These are phyloP conservation scores for Hipparchia semele DNA, from an alignment of 2,888 invertebrate species.

Conservation along the genomic window DNA sequence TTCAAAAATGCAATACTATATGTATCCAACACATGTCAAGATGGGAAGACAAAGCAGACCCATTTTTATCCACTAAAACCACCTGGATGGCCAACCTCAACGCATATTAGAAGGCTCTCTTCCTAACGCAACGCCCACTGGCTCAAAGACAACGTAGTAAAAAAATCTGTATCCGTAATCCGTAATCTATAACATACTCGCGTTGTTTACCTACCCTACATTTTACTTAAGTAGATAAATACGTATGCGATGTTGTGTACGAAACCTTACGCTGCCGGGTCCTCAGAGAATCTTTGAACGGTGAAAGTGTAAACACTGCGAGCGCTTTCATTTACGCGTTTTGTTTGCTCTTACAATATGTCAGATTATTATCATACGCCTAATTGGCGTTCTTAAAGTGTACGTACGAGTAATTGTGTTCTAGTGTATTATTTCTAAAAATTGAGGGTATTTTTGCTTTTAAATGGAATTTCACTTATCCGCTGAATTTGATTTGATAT, in stretches of 20 bases:
- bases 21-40: no score
- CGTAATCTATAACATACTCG: no score
- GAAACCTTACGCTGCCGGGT: conserved; percentile 46
- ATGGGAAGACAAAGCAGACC: no score
- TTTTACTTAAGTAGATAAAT: not conserved
- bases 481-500: no score
- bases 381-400: conserved; percentile 37
- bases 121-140: no score
- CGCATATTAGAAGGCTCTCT: no score
- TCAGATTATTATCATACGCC: conserved; percentile 40
- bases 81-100: no score
- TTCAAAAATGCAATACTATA: no score
- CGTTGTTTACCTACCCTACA: no score
- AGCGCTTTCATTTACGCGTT: conserved; percentile 50
- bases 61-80: no score
- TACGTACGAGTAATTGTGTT: conserved; percentile 16
- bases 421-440: not conserved
- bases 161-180: no score
- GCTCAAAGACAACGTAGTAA: no score
- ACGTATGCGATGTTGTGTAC: not conserved
- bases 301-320: conserved; percentile 75
- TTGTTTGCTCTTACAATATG: conserved; percentile 50
- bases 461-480: not conserved
- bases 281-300: conserved; percentile 52
- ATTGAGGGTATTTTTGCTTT: not conserved